Evolutionary conservation across 2,888 invertebrate genomes (phyloP).

Genomic region (Ochropleura leucogaster): DNA sequence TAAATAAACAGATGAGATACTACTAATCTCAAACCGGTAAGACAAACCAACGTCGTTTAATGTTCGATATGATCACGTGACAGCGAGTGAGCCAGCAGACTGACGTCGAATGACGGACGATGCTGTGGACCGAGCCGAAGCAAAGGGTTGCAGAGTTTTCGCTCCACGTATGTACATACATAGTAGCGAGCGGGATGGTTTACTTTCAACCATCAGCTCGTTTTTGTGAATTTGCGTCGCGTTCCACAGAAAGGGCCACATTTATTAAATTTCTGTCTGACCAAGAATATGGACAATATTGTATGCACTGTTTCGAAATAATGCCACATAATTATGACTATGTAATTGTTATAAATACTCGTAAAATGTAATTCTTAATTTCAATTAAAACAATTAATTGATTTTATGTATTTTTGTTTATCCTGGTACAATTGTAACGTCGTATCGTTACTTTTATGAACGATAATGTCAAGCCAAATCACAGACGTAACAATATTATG

Average conservation of each 20-base stretch:
- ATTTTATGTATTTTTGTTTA: background rate
- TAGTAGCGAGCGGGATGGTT: background rate
- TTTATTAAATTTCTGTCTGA: background rate
- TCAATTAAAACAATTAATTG: background rate
- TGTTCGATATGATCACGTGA: background rate
- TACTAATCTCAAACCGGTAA: background rate
- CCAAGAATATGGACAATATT: constrained; percentile 1
- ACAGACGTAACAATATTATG: no score
- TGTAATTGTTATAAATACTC: constrained; percentile 1
- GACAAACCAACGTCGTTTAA: background rate
- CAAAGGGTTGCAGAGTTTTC: background rate
- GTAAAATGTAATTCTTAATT: background rate
- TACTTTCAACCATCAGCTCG: background rate
- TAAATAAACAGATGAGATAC: background rate
- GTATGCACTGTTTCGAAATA: constrained; percentile 8
- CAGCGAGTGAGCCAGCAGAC: background rate
- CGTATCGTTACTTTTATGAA: no score
- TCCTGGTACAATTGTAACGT: background rate
- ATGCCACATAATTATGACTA: background rate
- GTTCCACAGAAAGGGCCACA: background rate
- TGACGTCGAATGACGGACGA: background rate
- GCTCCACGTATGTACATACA: background rate
- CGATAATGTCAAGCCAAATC: no score
- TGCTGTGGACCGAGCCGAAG: background rate
- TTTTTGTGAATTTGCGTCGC: background rate